Base-by-base conservation (phyloP, 2,113 vertebrate genomes). In the Pachyramphus minor region DNA sequence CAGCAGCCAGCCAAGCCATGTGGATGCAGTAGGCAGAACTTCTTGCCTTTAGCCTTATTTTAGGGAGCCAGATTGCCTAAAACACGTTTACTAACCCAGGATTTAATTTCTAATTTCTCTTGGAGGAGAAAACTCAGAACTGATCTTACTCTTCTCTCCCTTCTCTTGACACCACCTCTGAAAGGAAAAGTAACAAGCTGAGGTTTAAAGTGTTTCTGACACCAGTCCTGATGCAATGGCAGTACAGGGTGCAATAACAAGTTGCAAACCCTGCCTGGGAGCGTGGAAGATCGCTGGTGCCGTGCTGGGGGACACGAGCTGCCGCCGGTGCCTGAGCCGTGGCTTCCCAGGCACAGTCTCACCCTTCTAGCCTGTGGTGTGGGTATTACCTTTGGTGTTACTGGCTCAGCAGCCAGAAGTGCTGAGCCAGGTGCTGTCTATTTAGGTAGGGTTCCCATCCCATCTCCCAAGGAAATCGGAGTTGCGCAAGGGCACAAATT, bases 261-360 rank as follows among this genome's bases (percentile, higher is more conserved):
- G 42, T 47, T 89, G 71, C 94, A 90, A 92, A 84, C 89, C 90
- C 63, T 94, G 92, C 90, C 88, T 96, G 76, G 83, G 79, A 95
- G 92, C 25, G 0, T 71, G 72, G 76, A 88, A 83, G 72, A 80
- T 93, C 62, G 63, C 92, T 62, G 78, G 84, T 53, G 78, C 67
- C 0, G 0, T 52, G 76, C 91, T 76, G 73, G 81, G 64, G 93
- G 93, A 74, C 73, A 59, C 20, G 63, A 67, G 64, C 79, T 63
- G 64, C 47, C 0, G 3, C 47, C 2, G 1, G 33, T 74, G 76
- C 76, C 76, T 0, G 1, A 93, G 74, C 52, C 0, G 9, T 56
- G 91, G 83, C 72, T 93, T 88, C 83, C 89, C 76, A 76, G 91
- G 83, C 21, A 1, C 84, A 20, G 69, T 87, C 6, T 12, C 92